These are phyloP conservation scores for Bathynomus jamesi DNA, from an alignment of 1,140 invertebrate genomes.

Conservation along the genomic window DNA sequence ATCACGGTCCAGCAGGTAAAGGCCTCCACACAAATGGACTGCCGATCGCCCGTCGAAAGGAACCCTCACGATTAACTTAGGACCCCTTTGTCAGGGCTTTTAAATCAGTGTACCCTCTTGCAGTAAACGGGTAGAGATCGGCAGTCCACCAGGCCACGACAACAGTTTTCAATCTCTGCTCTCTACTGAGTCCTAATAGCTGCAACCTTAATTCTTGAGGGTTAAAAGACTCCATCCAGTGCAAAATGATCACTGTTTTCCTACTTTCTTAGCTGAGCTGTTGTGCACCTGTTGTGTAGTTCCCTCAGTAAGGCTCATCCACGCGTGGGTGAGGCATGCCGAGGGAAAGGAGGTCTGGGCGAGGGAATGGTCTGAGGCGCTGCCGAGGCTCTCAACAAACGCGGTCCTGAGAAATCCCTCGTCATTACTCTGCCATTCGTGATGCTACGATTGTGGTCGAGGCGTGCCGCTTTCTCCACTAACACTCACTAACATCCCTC, in stretches of 20 bases:
- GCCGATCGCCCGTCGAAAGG: neutral
- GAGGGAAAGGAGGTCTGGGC: slow-evolving; percentile 7
- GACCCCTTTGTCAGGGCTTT: neutral
- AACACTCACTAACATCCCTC: slow-evolving; percentile 25
- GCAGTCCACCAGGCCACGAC: neutral
- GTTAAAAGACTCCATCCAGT: neutral
- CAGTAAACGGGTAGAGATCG: neutral
- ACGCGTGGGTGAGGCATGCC: neutral
- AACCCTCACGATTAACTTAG: neutral
- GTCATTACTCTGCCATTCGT: slow-evolving; percentile 24
- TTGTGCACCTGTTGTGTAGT: neutral
- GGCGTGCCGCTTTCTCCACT: slow-evolving; percentile 21
- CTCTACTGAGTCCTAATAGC: neutral
- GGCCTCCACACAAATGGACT: slow-evolving; percentile 4
- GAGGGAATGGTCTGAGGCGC: slow-evolving; percentile 3
- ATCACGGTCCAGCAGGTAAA: slow-evolving; percentile 91
- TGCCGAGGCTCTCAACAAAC: neutral
- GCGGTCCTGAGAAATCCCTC: neutral
- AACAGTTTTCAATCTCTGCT: neutral
- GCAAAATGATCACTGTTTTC: neutral
- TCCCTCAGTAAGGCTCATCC: neutral
- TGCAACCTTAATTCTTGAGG: slow-evolving; percentile 1
- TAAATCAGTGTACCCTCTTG: neutral
- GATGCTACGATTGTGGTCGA: slow-evolving; percentile 26
- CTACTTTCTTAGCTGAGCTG: slow-evolving; percentile 1